These are phyloP conservation scores for Delphinus delphis DNA, from an alignment of 2,113 vertebrate species.

Conservation along the genomic window DNA sequence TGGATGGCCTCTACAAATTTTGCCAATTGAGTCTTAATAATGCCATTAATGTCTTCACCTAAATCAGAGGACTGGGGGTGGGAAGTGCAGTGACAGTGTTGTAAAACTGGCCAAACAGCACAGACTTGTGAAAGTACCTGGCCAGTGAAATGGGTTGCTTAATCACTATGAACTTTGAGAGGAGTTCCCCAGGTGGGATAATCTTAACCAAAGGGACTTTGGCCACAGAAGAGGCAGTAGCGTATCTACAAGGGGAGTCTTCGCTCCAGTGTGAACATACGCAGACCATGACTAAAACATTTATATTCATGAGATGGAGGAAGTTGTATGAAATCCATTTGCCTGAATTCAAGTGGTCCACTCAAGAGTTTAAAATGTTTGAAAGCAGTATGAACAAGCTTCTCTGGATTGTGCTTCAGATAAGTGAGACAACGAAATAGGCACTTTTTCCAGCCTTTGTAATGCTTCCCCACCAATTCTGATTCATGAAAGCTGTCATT, in stretches of 20 bases:
- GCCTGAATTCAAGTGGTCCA: background rate
- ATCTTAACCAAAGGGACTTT: background rate
- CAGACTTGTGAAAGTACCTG: background rate
- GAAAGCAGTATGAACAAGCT: background rate
- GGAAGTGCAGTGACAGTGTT: background rate
- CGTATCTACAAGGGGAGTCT: background rate
- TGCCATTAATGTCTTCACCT: background rate
- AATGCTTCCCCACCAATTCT: background rate
- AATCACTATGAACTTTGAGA: background rate
- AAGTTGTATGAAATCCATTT: background rate
- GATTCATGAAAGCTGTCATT: background rate
- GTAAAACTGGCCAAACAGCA: background rate
- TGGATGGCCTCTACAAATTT: background rate
- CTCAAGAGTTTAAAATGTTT: background rate
- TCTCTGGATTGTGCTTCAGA: background rate
- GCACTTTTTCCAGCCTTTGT: background rate
- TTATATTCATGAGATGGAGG: background rate
- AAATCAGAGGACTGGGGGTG: background rate
- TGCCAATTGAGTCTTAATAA: background rate
- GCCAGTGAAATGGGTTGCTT: background rate
- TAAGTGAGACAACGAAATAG: background rate
- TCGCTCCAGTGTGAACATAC: background rate
- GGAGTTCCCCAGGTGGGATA: too few species aligned
- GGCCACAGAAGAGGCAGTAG: background rate
- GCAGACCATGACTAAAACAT: background rate